phyloP scores from a whole-genome alignment of 1,140 invertebrate species.

The Ostrea denselamellosa region DNA sequence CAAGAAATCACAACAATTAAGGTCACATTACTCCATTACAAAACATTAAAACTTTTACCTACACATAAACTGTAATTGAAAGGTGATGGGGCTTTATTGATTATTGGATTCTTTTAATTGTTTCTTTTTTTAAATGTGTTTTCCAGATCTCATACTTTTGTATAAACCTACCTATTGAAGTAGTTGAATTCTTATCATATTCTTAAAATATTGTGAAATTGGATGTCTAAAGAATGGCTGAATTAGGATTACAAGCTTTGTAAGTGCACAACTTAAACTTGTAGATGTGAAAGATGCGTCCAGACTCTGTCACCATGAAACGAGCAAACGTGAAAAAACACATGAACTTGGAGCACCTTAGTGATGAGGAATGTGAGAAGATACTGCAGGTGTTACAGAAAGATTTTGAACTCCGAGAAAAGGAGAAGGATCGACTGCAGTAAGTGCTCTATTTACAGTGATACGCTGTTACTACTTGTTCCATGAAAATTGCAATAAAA shows the following conservation, averaged over 20 bases:
- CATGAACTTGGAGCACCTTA: conserved; percentile 71
- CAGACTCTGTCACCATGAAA: background rate
- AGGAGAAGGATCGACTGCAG: conserved; percentile 71
- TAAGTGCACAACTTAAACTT: background rate
- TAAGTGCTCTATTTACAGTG: conserved; percentile 52
- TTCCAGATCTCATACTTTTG: background rate
- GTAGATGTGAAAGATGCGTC: conserved; percentile 11
- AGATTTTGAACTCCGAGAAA: conserved; percentile 74
- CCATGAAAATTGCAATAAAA: too few species aligned
- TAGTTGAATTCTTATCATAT: background rate
- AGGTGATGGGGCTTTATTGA: background rate
- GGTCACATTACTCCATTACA: background rate
- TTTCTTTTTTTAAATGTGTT: background rate
- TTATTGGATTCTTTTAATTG: background rate
- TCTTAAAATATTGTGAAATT: background rate
- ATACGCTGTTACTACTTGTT: too few species aligned
- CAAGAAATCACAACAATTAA: conserved; percentile 19
- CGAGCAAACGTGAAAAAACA: conserved; percentile 5
- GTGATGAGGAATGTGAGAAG: conserved; percentile 72
- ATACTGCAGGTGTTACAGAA: conserved; percentile 75
- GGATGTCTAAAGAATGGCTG: background rate
- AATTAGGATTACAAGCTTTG: background rate
- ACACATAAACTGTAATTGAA: background rate
- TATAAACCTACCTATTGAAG: background rate
- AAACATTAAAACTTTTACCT: background rate